These are phyloP conservation scores for Agonum fuliginosum DNA, from an alignment of 2,888 invertebrate genomes.

Conservation along the genomic window DNA sequence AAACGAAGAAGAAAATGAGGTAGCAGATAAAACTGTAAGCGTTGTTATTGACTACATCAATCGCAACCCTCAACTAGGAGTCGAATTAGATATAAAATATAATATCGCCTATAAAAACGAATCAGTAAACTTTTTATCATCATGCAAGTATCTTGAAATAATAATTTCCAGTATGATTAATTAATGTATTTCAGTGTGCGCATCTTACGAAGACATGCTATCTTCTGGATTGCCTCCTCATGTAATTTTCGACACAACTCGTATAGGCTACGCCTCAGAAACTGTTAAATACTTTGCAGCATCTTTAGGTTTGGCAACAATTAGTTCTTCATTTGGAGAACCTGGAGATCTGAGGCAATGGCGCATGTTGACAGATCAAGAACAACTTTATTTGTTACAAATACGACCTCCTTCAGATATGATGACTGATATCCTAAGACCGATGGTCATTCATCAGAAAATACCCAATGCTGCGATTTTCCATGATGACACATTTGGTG, in stretches of 20 bases:
- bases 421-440: conserved; percentile 87
- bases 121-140: conserved; percentile 81
- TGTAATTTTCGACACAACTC: conserved; percentile 87
- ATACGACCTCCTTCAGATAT: conserved; percentile 90
- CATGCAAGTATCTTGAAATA: conserved; percentile 74
- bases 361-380: conserved; percentile 82
- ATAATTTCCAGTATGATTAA: conserved; percentile 49
- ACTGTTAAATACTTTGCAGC: conserved; percentile 89
- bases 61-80: conserved; percentile 80
- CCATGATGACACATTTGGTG: conserved; percentile 91
- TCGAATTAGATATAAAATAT: conserved; percentile 78
- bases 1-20: conserved; percentile 83
- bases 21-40: conserved; percentile 82
- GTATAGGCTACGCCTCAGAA: conserved; percentile 87
- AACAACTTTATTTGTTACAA: conserved; percentile 86
- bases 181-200: conserved; percentile 77
- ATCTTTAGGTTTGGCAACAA: conserved; percentile 86
- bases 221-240: conserved; percentile 82
- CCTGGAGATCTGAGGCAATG: conserved; percentile 88
- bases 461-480: conserved; percentile 94
- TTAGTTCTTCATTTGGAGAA: conserved; percentile 90
- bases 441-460: conserved; percentile 87
- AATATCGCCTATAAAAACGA: conserved; percentile 84
- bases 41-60: conserved; percentile 83
- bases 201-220: conserved; percentile 80